Conservation (phyloP, 2,113 vertebrate genomes). For the Ceratotherium simum region DNA sequence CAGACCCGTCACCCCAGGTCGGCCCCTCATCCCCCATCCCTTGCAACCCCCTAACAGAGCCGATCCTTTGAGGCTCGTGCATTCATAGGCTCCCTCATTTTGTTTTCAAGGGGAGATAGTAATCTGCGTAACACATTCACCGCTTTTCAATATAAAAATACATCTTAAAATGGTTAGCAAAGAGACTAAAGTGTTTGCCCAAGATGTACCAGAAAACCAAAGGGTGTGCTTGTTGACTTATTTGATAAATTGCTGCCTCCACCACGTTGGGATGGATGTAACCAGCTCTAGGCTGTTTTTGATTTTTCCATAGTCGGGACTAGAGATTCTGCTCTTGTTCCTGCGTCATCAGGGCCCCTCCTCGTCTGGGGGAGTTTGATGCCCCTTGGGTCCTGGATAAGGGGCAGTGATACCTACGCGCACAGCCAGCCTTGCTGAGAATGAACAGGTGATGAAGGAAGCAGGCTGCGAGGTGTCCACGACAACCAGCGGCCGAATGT, state of each 20-base stretch:
- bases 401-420: constrained; percentile 40
- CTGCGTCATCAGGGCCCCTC: not conserved
- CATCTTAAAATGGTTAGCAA: not conserved
- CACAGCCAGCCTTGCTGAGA: constrained; percentile 4
- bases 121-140: not conserved
- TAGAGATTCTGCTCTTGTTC: not conserved
- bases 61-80: not conserved
- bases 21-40: not conserved
- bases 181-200: not conserved
- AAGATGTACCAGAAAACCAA: not conserved
- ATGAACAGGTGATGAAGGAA: constrained; percentile 52
- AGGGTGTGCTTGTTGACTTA: not conserved
- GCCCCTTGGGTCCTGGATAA: not conserved
- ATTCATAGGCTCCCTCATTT: not conserved
- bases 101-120: not conserved
- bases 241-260: not conserved
- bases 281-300: not conserved
- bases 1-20: not conserved
- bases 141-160: not conserved
- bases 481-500: constrained; percentile 45
- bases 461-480: constrained; percentile 59
- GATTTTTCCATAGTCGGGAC: not conserved
- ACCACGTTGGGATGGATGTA: not conserved
- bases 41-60: not conserved
- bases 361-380: not conserved